These are phyloP conservation scores for Solea senegalensis DNA, from an alignment of 2,113 vertebrate genomes.

Conservation along the genomic window DNA sequence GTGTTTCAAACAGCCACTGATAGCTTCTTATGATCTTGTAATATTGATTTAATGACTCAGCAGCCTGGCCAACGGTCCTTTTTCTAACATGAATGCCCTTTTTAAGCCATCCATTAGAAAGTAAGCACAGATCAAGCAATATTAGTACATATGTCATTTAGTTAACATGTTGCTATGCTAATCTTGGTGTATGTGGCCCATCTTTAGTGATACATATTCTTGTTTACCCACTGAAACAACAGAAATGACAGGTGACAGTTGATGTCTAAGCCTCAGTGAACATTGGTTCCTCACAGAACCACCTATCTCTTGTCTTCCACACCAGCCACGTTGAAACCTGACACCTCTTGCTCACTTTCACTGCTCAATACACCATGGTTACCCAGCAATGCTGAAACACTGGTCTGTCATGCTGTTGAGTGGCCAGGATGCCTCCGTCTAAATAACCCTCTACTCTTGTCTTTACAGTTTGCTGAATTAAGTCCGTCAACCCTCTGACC, in stretches of 20 bases:
- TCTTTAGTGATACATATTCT: background rate
- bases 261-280: conserved; percentile 26
- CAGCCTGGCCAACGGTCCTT: conserved; percentile 34
- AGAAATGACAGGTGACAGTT: background rate
- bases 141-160: conserved; percentile 5
- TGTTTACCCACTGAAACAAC: background rate
- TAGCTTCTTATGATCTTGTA: conserved; percentile 35
- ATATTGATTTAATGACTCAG: conserved; percentile 58
- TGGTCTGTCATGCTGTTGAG: conserved; percentile 23
- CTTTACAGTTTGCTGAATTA: conserved; percentile 22
- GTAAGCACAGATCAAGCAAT: conserved; percentile 6
- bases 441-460: conserved; percentile 14
- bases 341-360: conserved; percentile 29
- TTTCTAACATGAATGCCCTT: conserved; percentile 24
- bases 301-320: conserved; percentile 16
- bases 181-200: background rate
- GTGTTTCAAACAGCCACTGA: conserved; percentile 39
- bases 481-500: conserved; percentile 8
- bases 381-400: conserved; percentile 47
- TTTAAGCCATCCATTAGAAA: conserved; percentile 35
- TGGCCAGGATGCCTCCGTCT: conserved; percentile 1
- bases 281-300: conserved; percentile 27
- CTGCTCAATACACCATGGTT: conserved; percentile 20
- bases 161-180: background rate
- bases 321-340: conserved; percentile 28